Conservation (phyloP, 2,797 vertebrate genomes). For the Manis crassicaudata region DNA sequence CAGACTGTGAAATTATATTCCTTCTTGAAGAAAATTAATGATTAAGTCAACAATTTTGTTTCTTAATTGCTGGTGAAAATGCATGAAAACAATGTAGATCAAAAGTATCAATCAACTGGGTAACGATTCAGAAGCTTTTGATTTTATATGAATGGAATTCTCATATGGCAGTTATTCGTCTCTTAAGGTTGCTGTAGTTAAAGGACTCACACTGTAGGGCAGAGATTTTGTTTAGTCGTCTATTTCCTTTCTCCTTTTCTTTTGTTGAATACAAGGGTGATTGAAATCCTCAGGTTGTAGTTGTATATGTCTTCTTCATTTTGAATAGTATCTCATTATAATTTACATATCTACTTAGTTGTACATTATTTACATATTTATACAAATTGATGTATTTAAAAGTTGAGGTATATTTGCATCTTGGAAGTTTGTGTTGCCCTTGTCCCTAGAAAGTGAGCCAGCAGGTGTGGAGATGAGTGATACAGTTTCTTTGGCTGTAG, state of each 20-base stretch:
- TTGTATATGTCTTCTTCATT: not conserved
- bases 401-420: not conserved
- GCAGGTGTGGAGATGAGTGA: not conserved
- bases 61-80: conserved; percentile 2
- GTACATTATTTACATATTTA: not conserved
- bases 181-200: not conserved
- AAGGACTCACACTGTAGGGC: not conserved
- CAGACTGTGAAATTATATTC: conserved; percentile 14
- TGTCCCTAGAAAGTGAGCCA: not conserved
- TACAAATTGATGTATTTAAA: not conserved
- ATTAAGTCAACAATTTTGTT: conserved; percentile 10
- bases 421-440: not conserved
- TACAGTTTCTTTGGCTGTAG: not conserved
- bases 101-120: not conserved
- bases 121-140: conserved; percentile 9
- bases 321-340: not conserved
- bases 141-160: conserved; percentile 42
- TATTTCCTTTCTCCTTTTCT: conserved; percentile 29
- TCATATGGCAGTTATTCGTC: not conserved
- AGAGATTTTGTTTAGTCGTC: not conserved
- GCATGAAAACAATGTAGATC: conserved; percentile 19
- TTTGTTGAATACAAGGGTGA: not conserved
- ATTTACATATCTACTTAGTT: not conserved
- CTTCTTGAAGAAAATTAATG: conserved; percentile 27
- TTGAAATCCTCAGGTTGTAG: not conserved